These are phyloP conservation scores for Argyresthia goedartella DNA, from an alignment of 2,888 invertebrate genomes.

Conservation along the genomic window DNA sequence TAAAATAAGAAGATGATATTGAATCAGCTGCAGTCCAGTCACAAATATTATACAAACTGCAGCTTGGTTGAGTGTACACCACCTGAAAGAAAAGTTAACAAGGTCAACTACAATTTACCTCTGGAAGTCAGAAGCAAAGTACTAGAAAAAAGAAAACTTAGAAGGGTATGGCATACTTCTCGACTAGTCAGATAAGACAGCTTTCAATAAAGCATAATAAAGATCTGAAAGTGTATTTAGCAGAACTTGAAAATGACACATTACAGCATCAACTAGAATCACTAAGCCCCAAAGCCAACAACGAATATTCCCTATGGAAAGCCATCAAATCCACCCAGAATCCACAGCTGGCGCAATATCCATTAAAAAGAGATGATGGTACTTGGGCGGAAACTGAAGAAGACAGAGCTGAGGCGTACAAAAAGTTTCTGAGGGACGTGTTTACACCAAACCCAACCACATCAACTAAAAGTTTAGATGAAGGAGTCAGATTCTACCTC, in stretches of 20 bases:
- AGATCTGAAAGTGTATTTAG: not conserved
- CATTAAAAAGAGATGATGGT: too few relatives aligned
- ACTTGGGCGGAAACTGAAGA: slow-evolving; percentile 1
- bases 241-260: not conserved
- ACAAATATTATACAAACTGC: slow-evolving; percentile 1
- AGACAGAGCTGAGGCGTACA: not conserved
- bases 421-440: not conserved
- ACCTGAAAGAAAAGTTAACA: not conserved
- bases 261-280: too few relatives aligned
- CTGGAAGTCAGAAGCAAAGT: not conserved
- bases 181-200: not conserved
- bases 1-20: too few relatives aligned
- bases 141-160: not conserved
- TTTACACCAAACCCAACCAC: not conserved
- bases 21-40: too few relatives aligned
- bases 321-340: too few relatives aligned
- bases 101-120: not conserved
- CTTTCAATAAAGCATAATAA: not conserved
- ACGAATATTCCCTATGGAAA: too few relatives aligned
- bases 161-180: not conserved
- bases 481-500: too few relatives aligned
- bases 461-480: not conserved
- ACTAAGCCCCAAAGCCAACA: too few relatives aligned
- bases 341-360: too few relatives aligned
- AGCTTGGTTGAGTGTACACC: not conserved